Base-by-base conservation (phyloP, 2,797 vertebrate genomes). In the Karalla daura region DNA sequence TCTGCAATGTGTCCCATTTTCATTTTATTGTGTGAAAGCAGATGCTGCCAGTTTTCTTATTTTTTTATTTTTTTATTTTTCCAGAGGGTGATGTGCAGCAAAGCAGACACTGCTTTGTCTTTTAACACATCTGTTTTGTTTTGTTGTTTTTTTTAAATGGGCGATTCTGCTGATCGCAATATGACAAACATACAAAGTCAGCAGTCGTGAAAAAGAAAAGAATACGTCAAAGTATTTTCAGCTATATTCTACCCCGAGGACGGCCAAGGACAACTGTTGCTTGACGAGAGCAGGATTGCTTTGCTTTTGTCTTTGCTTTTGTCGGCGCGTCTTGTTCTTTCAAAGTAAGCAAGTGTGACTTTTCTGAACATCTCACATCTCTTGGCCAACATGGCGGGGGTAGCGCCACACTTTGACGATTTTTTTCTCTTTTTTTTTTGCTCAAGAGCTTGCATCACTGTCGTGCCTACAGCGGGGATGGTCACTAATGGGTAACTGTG, bases 381-480 rank as follows among this genome's bases (percentile, higher is more conserved):
- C 52, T n/a, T n/a, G n/a, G n/a, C n/a, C 53, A 35, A 11, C 66
- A 36, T 65, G 76, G 75, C 72, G 32, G 73, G n/a, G 70, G 54
- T 5, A 21, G 49, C 62, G 20, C 39, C 8, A 24, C 58, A 62
- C 61, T 80, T 79, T 81, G 72, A 77, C 77, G 66, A 70, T 66
- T 23, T 50, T 62, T 65, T 46, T n/a, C n/a, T 46, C 2, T 15
- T 44, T 21, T 24, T 5, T 6, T 41, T 30, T 60, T 45, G 55
- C 49, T 41, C 21, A 40, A 20, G 35, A 64, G 60, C 51, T 72
- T 74, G 63, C 66, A 71, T 80, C 68, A 73, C 37, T 47, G 67
- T 51, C 39, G 64, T 45, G 64, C 63, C 61, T 40, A 35, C 62
- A 85, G 63, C 61, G 44, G 37, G 36, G 20, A 24, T 5, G 36